A percentile compares a stretch with the other conserved stretches of the same genome.
phyloP scores from a whole-genome alignment of 2,888 invertebrate species.

The Euproctis similis region DNA sequence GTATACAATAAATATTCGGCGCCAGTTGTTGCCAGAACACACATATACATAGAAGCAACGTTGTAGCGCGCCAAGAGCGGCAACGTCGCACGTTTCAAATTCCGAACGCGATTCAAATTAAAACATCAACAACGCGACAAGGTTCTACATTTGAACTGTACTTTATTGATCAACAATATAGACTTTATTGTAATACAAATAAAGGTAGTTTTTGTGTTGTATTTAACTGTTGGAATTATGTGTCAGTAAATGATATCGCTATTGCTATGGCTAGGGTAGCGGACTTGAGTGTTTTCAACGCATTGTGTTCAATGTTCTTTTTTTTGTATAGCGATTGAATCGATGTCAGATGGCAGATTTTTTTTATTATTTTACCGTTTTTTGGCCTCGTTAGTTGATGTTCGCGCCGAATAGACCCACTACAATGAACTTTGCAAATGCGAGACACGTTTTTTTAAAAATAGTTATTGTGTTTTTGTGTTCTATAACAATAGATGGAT shows the following conservation, averaged over 20 bases:
- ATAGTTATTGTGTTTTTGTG: too few species aligned
- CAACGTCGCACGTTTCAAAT: constrained; percentile 67
- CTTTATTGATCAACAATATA: constrained; percentile 4
- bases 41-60: constrained; percentile 70
- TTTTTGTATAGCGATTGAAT: constrained; percentile 66
- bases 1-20: constrained; percentile 76
- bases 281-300: constrained; percentile 58
- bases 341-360: constrained; percentile 75
- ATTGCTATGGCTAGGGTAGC: constrained; percentile 52
- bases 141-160: constrained; percentile 31
- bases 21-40: constrained; percentile 72
- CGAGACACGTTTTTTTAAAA: constrained; percentile 8
- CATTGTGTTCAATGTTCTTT: constrained; percentile 70
- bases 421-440: constrained; percentile 18
- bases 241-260: constrained; percentile 24
- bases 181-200: constrained; percentile 12
- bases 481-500: too few species aligned
- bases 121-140: constrained; percentile 28
- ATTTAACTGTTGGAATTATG: constrained; percentile 28
- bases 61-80: constrained; percentile 59
- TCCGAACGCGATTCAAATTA: constrained; percentile 60
- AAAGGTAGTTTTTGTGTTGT: constrained; percentile 25
- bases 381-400: constrained; percentile 72
- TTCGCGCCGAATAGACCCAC: constrained; percentile 33
- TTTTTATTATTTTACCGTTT: constrained; percentile 73